Conservation (phyloP, 2,888 invertebrate species). For the Drosophila pseudotakahashii region DNA sequence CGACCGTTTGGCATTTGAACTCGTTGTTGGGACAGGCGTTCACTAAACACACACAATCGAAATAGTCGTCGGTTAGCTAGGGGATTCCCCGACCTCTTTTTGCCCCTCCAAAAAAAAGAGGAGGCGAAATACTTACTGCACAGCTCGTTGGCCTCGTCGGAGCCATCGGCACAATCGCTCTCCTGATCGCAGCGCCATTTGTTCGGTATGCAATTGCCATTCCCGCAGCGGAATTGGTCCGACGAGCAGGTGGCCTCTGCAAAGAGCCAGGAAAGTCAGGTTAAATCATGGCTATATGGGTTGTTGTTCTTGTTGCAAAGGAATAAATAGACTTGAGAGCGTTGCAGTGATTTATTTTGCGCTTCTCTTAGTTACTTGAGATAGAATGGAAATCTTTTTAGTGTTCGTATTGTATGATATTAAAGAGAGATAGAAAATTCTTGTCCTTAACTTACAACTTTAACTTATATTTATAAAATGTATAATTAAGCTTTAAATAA, state of each 20-base stretch:
- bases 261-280: conserved; percentile 77
- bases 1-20: conserved; percentile 88
- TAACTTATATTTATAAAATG: neutral
- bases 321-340: neutral
- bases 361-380: neutral
- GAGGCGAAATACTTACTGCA: conserved; percentile 90
- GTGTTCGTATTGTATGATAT: neutral
- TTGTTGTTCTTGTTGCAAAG: neutral
- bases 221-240: conserved; percentile 90
- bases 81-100: neutral
- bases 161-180: conserved; percentile 91
- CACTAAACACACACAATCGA: conserved; percentile 60
- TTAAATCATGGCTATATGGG: conserved; percentile 32
- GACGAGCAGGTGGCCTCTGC: conserved; percentile 89
- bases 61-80: conserved; percentile 21
- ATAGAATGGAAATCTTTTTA: neutral
- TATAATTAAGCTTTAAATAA: neutral
- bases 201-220: conserved; percentile 89
- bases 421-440: neutral
- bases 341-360: neutral
- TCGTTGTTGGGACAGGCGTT: conserved; percentile 86
- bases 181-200: conserved; percentile 93
- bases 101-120: no score
- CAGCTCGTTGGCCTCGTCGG: conserved; percentile 90
- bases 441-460: neutral